Evolutionary conservation across 2,113 vertebrate genomes (phyloP).

Genomic region (Spizaetus ornatus): DNA sequence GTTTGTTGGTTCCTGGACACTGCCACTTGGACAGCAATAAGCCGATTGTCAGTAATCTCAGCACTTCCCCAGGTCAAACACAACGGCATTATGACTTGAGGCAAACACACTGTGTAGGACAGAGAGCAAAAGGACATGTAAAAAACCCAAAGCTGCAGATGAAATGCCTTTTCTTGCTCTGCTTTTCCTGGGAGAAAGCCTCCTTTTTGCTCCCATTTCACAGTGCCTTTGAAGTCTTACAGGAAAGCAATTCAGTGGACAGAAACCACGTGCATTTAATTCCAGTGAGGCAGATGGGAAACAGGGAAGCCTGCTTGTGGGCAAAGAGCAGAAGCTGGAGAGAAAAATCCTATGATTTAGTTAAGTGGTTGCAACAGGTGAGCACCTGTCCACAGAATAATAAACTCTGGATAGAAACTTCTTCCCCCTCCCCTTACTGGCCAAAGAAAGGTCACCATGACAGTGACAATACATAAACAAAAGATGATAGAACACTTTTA

Average conservation of each 20-base stretch:
- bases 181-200: not conserved
- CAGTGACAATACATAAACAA: not conserved
- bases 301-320: not conserved
- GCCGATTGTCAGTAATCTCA: not conserved
- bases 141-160: not conserved
- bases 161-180: not conserved
- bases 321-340: not conserved
- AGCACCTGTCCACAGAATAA: not conserved
- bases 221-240: not conserved
- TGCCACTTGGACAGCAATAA: not conserved
- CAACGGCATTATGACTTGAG: not conserved
- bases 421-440: not conserved
- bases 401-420: not conserved
- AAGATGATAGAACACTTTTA: not conserved
- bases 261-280: not conserved
- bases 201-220: not conserved
- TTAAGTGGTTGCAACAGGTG: not conserved
- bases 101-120: not conserved
- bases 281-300: not conserved
- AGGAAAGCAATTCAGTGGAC: not conserved
- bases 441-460: not conserved
- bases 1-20: not conserved
- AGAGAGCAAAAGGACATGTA: not conserved
- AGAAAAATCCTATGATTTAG: not conserved
- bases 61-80: not conserved